A percentile compares a stretch with the other conserved stretches of the same genome.
These are phyloP conservation scores for Ceratina australensis DNA, from an alignment of 1,140 invertebrate genomes.

Conservation along the genomic window DNA sequence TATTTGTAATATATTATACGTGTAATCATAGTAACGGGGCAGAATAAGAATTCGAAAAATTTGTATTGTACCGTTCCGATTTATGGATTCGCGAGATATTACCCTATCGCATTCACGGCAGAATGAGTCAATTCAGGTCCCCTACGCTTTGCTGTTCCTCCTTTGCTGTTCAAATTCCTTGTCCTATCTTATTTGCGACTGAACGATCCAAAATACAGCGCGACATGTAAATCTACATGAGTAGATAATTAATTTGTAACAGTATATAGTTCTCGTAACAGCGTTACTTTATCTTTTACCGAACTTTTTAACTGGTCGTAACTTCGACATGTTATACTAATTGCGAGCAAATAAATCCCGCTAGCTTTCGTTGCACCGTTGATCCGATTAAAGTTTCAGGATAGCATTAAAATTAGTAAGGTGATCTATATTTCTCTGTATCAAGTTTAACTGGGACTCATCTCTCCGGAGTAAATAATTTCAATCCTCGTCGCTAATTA, in stretches of 20 bases:
- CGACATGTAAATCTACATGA: background rate
- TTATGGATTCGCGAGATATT: constrained; percentile 5
- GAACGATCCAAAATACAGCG: background rate
- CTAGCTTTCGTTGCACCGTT: background rate
- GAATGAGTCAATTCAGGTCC: constrained; percentile 24
- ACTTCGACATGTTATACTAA: constrained; percentile 7
- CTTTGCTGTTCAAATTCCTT: background rate
- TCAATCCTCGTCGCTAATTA: too few species aligned
- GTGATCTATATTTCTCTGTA: background rate
- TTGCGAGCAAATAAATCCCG: background rate
- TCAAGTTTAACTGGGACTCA: background rate
- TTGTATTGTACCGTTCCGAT: constrained; percentile 1
- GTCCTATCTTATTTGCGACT: too few species aligned
- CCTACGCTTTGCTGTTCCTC: constrained; percentile 21
- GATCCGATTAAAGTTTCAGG: constrained; percentile 7
- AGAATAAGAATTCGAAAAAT: background rate
- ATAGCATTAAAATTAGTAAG: background rate
- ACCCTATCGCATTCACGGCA: constrained; percentile 29
- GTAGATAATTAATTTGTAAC: background rate
- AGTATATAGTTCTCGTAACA: background rate
- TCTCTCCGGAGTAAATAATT: too few species aligned
- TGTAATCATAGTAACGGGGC: too few species aligned
- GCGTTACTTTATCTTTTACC: too few species aligned
- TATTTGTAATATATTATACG: too few species aligned
- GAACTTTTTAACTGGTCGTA: background rate